phyloP scores from a whole-genome alignment of 2,113 vertebrate genomes.

The Eublepharis macularius region DNA sequence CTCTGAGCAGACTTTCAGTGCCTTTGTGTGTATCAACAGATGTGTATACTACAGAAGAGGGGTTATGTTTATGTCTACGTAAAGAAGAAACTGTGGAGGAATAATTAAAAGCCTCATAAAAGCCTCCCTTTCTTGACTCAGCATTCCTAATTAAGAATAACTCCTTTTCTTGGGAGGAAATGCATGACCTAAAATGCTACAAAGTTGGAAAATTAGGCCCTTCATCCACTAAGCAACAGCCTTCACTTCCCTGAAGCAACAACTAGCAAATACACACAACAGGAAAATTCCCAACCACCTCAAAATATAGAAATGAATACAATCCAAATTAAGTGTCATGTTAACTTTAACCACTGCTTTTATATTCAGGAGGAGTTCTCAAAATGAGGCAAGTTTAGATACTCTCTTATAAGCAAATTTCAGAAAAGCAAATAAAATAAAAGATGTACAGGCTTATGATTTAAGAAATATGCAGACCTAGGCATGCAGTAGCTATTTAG shows the following conservation, averaged over 20 bases:
- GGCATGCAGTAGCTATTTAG: not conserved
- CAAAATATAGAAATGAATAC: not conserved
- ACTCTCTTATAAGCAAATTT: slow-evolving; percentile 61
- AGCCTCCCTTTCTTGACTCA: too few species aligned
- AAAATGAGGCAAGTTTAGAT: slow-evolving; percentile 65
- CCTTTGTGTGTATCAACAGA: not conserved
- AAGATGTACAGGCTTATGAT: too few species aligned
- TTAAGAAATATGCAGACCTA: not conserved
- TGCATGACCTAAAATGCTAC: not conserved
- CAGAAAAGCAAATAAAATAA: slow-evolving; percentile 13
- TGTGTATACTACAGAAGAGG: not conserved
- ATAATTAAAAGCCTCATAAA: not conserved
- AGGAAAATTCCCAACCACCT: not conserved
- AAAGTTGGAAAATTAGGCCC: not conserved
- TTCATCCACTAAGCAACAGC: not conserved
- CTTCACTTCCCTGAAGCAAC: not conserved
- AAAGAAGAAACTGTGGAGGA: not conserved
- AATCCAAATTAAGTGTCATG: too few species aligned
- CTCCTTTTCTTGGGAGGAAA: not conserved
- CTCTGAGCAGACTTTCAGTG: too few species aligned
- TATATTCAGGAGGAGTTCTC: slow-evolving; percentile 72
- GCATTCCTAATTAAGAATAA: not conserved
- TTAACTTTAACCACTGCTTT: slow-evolving; percentile 38
- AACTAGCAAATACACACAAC: not conserved
- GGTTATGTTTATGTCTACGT: not conserved